Percentiles rank a stretch among this genome's conserved stretches.
Evolutionary conservation across 2,797 vertebrate genomes (phyloP).

Genomic region (Lepidocolaptes lacrymiger): DNA sequence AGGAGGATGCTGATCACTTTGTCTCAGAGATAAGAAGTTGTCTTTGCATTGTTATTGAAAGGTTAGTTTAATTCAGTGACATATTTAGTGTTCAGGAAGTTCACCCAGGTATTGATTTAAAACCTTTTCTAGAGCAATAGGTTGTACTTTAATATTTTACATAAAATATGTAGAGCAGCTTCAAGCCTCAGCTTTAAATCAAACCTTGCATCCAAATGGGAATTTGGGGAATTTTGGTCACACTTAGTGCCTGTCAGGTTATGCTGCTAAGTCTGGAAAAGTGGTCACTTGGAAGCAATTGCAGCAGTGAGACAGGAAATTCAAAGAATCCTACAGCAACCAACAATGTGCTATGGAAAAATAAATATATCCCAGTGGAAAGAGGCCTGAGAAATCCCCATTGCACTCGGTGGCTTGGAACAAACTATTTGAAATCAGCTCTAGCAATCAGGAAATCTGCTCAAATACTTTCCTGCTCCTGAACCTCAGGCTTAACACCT

Average conservation of each 20-base stretch:
- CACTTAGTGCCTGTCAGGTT: background rate
- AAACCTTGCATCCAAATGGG: background rate
- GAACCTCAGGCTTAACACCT: conserved; percentile 1
- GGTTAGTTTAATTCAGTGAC: background rate
- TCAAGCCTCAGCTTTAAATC: background rate
- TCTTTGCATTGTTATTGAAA: background rate
- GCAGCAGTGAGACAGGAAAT: conserved; percentile 60
- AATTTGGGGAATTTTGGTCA: background rate
- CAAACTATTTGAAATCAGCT: conserved; percentile 47
- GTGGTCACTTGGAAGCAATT: conserved; percentile 9
- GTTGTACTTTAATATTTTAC: background rate
- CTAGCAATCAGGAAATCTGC: conserved; percentile 59
- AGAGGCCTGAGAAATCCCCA: conserved; percentile 59
- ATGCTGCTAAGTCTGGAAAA: conserved; percentile 40
- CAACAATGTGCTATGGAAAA: conserved; percentile 68
- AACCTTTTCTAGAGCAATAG: background rate
- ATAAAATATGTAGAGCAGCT: background rate
- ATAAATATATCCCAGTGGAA: conserved; percentile 61
- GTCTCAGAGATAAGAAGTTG: background rate
- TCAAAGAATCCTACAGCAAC: conserved; percentile 38
- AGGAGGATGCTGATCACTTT: background rate
- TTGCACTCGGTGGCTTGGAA: conserved; percentile 46
- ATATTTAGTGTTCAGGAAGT: background rate
- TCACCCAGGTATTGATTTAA: background rate
- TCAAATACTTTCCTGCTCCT: conserved; percentile 53